Evolutionary conservation across 2,113 vertebrate genomes (phyloP), one percentile per base, ranked within the genome.

Genomic region (Dasyornis broadbenti): DNA sequence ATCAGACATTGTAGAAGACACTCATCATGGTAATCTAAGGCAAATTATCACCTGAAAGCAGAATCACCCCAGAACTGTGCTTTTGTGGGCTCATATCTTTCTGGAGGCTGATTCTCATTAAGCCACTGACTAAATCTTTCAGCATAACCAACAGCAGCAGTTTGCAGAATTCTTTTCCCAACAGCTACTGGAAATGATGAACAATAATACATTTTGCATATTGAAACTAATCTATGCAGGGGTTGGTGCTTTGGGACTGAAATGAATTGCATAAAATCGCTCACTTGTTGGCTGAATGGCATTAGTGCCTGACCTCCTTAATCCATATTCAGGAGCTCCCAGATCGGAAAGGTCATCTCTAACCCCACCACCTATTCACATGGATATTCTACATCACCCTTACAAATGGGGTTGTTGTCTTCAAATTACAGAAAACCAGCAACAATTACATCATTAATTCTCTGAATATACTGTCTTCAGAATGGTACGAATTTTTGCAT

Each of bases 171-270:
- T 35, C 8, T 91, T 89, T 87, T n/a, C 54, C 80, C 64, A 69
- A 56, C 30, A 77, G 53, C 47, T 96, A 70, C 50, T 93, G 45
- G 53, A 91, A 84, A 86, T 86, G 53, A 97, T 89, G 90, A 95
- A 87, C 27, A 93, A 85, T 78, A 81, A 68, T 24, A 80, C 53
- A 86, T 95, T 94, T 96, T 95, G 88, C 60, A 93, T 95, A 95
- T 65, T 92, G 88, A 91, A 92, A 86, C 35, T 95, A 96, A 95
- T 95, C 76, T 92, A 95, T 95, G 88, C 91, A 93, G 53, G 64
- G 89, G 33, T 57, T 87, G 86, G 33, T 92, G 81, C 87, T 94
- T 77, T 84, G 84, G 61, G 84, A 82, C 86, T 83, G 69, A 89
- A 96, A 95, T 88, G 77, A 94, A 96, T 96, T 95, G 82, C 50